Evolutionary conservation across 2,113 vertebrate species (phyloP).

Genomic region (Mystacornis crossleyi): DNA sequence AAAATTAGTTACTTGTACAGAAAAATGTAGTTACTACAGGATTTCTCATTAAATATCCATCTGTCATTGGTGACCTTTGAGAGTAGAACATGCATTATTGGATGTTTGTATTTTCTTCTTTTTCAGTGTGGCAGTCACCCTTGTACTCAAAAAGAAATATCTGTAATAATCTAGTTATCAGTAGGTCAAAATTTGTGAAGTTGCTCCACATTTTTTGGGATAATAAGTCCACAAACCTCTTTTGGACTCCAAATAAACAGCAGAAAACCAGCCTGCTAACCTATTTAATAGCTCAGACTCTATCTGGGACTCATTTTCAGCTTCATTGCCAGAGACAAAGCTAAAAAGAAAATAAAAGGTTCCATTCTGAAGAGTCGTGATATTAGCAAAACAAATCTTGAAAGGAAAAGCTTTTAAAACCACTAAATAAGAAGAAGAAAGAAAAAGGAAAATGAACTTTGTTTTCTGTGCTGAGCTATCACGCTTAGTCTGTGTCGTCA

Average conservation of each 20-base stretch:
- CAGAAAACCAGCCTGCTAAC: neutral
- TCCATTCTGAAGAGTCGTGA: neutral
- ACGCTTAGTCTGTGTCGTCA: neutral
- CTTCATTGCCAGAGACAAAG: neutral
- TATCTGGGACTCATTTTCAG: neutral
- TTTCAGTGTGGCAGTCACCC: neutral
- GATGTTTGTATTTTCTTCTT: neutral
- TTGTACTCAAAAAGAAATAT: neutral
- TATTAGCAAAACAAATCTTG: neutral
- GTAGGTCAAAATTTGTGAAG: neutral
- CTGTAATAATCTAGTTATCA: neutral
- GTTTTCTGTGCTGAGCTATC: neutral
- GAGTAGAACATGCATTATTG: neutral
- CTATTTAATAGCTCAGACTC: neutral
- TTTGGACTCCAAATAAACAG: neutral
- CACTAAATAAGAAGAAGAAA: neutral
- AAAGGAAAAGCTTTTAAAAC: neutral
- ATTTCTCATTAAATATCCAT: constrained; percentile 30
- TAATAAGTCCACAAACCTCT: neutral
- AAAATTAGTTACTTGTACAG: neutral
- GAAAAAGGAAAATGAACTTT: neutral
- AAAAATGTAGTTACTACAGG: neutral
- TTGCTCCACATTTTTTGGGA: neutral
- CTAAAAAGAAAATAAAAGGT: neutral
- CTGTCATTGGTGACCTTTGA: neutral